Base-by-base conservation (phyloP, 2,888 invertebrate species). In the Polyploca ridens region DNA sequence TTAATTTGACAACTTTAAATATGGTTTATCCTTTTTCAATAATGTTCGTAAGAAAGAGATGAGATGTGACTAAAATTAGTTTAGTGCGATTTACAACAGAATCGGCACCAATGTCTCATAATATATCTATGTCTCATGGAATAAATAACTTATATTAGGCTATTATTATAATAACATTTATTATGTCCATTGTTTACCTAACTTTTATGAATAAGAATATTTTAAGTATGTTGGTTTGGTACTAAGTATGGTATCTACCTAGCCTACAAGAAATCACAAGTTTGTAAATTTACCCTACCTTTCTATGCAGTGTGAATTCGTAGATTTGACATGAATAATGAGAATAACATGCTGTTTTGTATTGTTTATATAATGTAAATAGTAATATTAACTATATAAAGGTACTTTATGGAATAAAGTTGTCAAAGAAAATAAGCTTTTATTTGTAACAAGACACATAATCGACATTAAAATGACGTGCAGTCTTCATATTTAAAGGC, bases 291-390 rank as follows among this genome's bases (percentile, higher is more conserved):
- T 27, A 60, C 13, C 41, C 0, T 60, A 59, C 59, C 35, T 33
- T 38, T 38, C 7, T 60, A 60, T 67, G 66, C 70, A 71, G 66
- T 75, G 75, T 75, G 27, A 57, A 54, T 7, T 38, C 57, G 19
- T 63, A 57, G 11, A 41, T 58, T 38, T 57, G 69, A 68, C 70
- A 69, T 65, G 63, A 65, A 64, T 41, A 60, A 62, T 69, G 66
- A 65, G 68, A 71, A 54, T 19, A 76, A 72, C 77, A 74, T 79
- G 78, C 82, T 78, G 83, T 88, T 41, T 90, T 89, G 84, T 89
- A 89, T 85, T 86, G 86, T 90, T 89, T 87, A 84, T 82, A 84
- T 81, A 81, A 75, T 88, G 87, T 90, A 88, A 80, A 87, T 86
- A 87, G 70, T 72, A n/a, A 8, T 11, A 41, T 78, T 83, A 85